Percentiles rank a stretch among this genome's conserved stretches.
Evolutionary conservation across 1,140 invertebrate genomes (phyloP).

Genomic region (Drosophila setifemur): DNA sequence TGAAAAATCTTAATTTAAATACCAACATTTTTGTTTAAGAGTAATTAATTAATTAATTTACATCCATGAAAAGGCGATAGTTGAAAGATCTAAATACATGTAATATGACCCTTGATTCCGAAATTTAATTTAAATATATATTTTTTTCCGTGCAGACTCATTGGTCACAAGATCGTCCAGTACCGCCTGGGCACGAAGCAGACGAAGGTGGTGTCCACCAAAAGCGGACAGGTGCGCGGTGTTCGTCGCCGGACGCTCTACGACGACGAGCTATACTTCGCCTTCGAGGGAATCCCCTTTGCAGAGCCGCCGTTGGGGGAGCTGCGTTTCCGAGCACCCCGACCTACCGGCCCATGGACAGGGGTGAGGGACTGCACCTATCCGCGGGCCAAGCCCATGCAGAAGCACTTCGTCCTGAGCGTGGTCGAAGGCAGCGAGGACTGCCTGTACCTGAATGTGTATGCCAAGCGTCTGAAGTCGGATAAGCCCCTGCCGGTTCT

Average conservation of each 20-base stretch:
- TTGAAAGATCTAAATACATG: too few relatives aligned
- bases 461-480: slow-evolving; percentile 53
- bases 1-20: too few relatives aligned
- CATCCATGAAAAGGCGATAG: too few relatives aligned
- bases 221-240: slow-evolving; percentile 53
- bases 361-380: slow-evolving; percentile 82
- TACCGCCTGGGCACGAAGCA: slow-evolving; percentile 53
- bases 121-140: neutral
- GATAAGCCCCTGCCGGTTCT: slow-evolving; percentile 84
- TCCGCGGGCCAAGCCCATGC: slow-evolving; percentile 50
- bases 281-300: slow-evolving; percentile 86
- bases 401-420: slow-evolving; percentile 52
- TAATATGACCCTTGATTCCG: neutral
- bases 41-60: too few relatives aligned
- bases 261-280: slow-evolving; percentile 65
- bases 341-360: slow-evolving; percentile 83
- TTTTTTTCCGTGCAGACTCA: slow-evolving; percentile 23
- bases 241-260: slow-evolving; percentile 57
- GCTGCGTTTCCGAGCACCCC: slow-evolving; percentile 85
- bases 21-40: too few relatives aligned
- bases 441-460: slow-evolving; percentile 77
- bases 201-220: slow-evolving; percentile 40
- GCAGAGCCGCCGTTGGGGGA: slow-evolving; percentile 86
- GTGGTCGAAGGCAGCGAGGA: slow-evolving; percentile 64
- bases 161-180: slow-evolving; percentile 62